These are phyloP conservation scores for Aythya fuligula DNA, from an alignment of 2,797 vertebrate species.

Conservation along the genomic window DNA sequence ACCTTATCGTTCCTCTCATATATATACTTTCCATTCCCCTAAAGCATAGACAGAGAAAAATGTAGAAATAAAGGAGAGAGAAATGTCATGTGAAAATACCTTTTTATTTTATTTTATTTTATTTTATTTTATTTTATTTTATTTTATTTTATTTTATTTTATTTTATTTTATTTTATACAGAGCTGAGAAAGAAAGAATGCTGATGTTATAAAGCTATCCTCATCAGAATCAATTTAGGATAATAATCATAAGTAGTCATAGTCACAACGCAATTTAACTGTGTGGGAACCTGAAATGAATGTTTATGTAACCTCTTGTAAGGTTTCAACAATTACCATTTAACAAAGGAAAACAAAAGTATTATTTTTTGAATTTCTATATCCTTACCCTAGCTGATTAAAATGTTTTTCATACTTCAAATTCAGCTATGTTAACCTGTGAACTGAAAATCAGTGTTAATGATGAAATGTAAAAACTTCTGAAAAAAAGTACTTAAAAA, in stretches of 20 bases:
- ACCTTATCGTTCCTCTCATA: neutral
- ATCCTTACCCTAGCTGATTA: neutral
- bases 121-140: no score
- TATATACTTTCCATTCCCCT: neutral
- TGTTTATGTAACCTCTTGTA: neutral
- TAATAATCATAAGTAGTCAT: neutral
- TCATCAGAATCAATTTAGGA: neutral
- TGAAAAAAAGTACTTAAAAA: neutral
- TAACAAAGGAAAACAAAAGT: neutral
- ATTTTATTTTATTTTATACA: neutral
- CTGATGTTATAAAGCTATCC: neutral
- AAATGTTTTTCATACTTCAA: neutral
- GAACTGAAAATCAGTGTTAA: neutral
- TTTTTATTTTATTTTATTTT: no score
- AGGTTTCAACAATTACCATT: neutral
- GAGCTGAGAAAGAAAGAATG: neutral
- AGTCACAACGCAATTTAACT: neutral
- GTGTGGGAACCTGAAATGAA: neutral
- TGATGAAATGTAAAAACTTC: neutral
- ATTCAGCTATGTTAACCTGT: neutral
- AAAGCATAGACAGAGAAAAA: neutral
- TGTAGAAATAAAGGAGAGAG: neutral
- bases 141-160: no score
- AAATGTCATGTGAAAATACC: neutral
- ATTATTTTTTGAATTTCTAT: neutral